A percentile compares a stretch with the other conserved stretches of the same genome.
Evolutionary conservation across 2,113 vertebrate species (phyloP).

Genomic region (Polypterus bichir): DNA sequence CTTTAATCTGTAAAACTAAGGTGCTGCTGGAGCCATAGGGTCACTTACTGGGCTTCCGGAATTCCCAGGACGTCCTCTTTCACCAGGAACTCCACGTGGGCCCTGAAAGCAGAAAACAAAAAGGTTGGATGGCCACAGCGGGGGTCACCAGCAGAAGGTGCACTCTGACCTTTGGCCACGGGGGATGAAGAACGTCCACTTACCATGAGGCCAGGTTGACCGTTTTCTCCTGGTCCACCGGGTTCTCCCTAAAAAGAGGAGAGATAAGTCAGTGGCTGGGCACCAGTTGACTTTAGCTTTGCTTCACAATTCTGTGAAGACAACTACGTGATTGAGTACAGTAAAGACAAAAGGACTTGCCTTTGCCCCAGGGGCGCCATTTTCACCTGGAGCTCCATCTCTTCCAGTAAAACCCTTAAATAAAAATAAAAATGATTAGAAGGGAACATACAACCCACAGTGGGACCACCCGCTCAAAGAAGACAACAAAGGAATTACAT

Average conservation of each 20-base stretch:
- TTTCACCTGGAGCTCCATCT: not conserved
- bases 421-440: not conserved
- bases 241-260: not conserved
- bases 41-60: not conserved
- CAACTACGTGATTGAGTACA: too few relatives aligned
- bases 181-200: not conserved
- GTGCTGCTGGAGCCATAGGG: not conserved
- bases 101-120: not conserved
- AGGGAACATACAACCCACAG: too few relatives aligned
- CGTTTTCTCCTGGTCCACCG: not conserved
- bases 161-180: too few relatives aligned
- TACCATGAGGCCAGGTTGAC: not conserved
- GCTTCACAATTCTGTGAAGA: too few relatives aligned
- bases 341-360: not conserved
- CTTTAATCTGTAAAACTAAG: too few relatives aligned
- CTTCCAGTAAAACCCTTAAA: not conserved
- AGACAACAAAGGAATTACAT: too few relatives aligned
- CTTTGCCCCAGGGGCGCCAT: not conserved
- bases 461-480: too few relatives aligned
- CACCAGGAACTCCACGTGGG: not conserved
- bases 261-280: not conserved
- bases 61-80: not conserved
- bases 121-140: too few relatives aligned
- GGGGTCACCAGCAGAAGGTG: too few relatives aligned
- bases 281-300: too few relatives aligned